Conservation (phyloP, 2,888 invertebrate species). For the Cryptocephalus moraei region DNA sequence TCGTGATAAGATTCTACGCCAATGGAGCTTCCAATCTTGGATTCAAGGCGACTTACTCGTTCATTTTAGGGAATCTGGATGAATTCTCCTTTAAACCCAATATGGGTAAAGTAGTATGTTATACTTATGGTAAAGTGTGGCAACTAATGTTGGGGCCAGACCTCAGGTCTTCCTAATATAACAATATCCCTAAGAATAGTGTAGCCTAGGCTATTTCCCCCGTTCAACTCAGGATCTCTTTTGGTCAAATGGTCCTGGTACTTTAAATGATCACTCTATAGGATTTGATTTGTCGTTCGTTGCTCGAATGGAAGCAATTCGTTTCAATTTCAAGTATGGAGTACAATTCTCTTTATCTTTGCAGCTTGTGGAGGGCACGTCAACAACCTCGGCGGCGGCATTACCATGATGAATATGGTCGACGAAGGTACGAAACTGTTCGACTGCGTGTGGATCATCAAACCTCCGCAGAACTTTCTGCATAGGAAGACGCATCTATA, state of each 20-base stretch:
- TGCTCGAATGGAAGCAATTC: no score
- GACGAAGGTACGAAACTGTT: conserved; percentile 45
- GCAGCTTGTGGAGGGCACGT: conserved; percentile 62
- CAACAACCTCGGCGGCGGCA: conserved; percentile 58
- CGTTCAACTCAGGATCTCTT: no score
- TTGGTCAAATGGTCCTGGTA: no score
- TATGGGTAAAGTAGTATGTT: conserved; percentile 12
- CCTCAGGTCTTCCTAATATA: no score
- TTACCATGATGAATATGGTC: conserved; percentile 68
- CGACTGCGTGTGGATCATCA: conserved; percentile 64
- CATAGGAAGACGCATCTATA: conserved; percentile 59
- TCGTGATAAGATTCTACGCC: conserved; percentile 56
- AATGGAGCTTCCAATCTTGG: conserved; percentile 58
- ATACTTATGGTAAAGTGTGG: no score
- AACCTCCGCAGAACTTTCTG: conserved; percentile 51
- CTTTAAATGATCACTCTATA: no score
- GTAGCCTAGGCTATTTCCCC: no score
- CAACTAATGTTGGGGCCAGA: no score
- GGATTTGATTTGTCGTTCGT: no score
- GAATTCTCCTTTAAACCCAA: conserved; percentile 18
- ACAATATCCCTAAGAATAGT: no score
- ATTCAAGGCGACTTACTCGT: conserved; percentile 49
- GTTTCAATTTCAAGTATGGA: no score
- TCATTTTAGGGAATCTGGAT: conserved; percentile 18
- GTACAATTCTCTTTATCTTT: conserved; percentile 10